These are phyloP conservation scores for Heliocidaris erythrogramma DNA, from an alignment of 35 echinoderm and acorn worm genomes.

Conservation along the genomic window DNA sequence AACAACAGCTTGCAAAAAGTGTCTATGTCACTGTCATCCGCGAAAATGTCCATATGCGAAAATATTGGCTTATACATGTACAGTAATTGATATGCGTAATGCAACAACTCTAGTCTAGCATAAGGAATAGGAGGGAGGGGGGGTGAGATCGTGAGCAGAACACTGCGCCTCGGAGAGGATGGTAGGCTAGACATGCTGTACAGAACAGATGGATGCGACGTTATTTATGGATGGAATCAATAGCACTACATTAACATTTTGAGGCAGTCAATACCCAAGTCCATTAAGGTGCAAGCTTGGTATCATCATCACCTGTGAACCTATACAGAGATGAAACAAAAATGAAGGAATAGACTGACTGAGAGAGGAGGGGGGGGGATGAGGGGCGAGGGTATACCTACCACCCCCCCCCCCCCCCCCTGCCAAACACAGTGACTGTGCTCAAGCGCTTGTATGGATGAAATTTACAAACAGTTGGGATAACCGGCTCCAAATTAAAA, in stretches of 20 bases:
- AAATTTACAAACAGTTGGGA: conserved; percentile 12
- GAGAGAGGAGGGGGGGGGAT: background rate
- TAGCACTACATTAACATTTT: conserved; percentile 38
- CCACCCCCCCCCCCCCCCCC: background rate
- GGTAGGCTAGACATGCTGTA: background rate
- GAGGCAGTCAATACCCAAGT: conserved; percentile 33
- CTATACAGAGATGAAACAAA: background rate
- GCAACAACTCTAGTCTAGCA: conserved; percentile 1
- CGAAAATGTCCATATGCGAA: too few relatives aligned
- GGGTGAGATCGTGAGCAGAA: background rate
- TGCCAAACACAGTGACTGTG: background rate
- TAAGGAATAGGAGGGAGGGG: background rate
- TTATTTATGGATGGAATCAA: conserved; percentile 31
- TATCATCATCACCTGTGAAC: conserved; percentile 23
- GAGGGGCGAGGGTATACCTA: too few relatives aligned
- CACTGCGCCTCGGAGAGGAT: too few relatives aligned
- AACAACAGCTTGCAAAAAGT: too few relatives aligned
- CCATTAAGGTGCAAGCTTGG: conserved; percentile 25
- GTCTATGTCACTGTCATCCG: too few relatives aligned
- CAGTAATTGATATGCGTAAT: background rate
- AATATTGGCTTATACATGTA: too few relatives aligned
- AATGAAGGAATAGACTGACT: background rate
- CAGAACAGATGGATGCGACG: background rate
- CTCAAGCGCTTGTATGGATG: background rate
- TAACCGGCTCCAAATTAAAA: conserved; percentile 10